Conservation (phyloP, 2,888 invertebrate species). For the Didymodactylos carnosus region DNA sequence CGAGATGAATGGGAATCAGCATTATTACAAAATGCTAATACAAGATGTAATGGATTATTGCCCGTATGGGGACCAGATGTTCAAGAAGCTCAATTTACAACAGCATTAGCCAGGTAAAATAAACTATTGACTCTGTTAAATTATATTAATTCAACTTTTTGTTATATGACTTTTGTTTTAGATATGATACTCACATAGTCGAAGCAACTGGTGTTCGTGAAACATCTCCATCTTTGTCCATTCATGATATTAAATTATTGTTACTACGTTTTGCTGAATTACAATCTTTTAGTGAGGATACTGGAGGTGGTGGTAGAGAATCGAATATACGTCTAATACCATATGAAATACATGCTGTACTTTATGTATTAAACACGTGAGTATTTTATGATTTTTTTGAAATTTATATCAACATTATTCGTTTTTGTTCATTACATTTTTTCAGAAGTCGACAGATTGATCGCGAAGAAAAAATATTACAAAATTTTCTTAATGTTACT, state of each 20-base stretch:
- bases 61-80: constrained; percentile 91
- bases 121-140: neutral
- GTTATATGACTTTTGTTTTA: neutral
- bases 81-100: constrained; percentile 54
- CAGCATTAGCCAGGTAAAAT: constrained; percentile 12
- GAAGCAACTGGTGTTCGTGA: constrained; percentile 12
- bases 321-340: constrained; percentile 91
- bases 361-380: constrained; percentile 56
- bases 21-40: constrained; percentile 87
- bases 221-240: neutral
- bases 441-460: constrained; percentile 34
- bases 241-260: constrained; percentile 71
- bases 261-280: constrained; percentile 72
- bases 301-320: constrained; percentile 70
- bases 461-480: constrained; percentile 56
- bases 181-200: neutral
- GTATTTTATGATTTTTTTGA: constrained; percentile 17
- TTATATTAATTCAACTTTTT: neutral
- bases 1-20: constrained; percentile 96
- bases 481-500: neutral
- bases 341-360: constrained; percentile 73
- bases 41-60: constrained; percentile 80
- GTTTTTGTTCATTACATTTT: neutral
- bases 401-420: too few relatives aligned
- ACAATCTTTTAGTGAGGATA: constrained; percentile 86